Conservation (phyloP, 2,113 vertebrate species). For the Nothoprocta perdicaria region DNA sequence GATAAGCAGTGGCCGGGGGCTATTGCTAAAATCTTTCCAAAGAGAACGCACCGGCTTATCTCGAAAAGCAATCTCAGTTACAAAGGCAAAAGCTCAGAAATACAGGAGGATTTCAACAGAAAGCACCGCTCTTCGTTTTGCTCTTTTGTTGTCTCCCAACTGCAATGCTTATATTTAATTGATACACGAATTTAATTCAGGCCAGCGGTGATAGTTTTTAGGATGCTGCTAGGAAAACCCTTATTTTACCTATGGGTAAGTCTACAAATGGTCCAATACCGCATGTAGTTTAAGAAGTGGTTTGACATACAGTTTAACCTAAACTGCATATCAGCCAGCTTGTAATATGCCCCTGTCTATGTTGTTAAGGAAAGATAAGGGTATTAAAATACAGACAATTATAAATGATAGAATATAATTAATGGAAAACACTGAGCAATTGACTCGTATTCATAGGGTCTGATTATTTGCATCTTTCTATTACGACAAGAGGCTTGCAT, state of each 20-base stretch:
- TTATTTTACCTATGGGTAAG: neutral
- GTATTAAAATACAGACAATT: neutral
- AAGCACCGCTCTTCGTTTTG: neutral
- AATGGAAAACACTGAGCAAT: neutral
- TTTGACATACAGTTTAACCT: neutral
- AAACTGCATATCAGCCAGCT: neutral
- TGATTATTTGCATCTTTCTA: neutral
- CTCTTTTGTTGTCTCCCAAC: slow-evolving; percentile 12
- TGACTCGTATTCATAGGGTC: neutral
- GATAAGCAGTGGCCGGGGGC: slow-evolving; percentile 19
- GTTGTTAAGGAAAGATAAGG: neutral
- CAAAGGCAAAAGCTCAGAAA: slow-evolving; percentile 4
- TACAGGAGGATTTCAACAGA: neutral
- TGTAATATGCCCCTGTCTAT: neutral
- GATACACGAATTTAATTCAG: neutral
- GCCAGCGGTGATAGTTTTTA: neutral
- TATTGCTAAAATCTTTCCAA: slow-evolving; percentile 13
- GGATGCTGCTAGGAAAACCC: neutral
- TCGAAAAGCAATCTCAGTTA: slow-evolving; percentile 9
- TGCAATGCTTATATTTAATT: neutral
- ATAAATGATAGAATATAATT: neutral
- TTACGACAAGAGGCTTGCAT: neutral
- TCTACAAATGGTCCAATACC: neutral
- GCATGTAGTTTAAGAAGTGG: neutral
- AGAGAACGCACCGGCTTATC: slow-evolving; percentile 12